Evolutionary conservation across 1,140 invertebrate species (phyloP), one percentile per base, ranked within the genome.

Genomic region (Zaprionus inermis): DNA sequence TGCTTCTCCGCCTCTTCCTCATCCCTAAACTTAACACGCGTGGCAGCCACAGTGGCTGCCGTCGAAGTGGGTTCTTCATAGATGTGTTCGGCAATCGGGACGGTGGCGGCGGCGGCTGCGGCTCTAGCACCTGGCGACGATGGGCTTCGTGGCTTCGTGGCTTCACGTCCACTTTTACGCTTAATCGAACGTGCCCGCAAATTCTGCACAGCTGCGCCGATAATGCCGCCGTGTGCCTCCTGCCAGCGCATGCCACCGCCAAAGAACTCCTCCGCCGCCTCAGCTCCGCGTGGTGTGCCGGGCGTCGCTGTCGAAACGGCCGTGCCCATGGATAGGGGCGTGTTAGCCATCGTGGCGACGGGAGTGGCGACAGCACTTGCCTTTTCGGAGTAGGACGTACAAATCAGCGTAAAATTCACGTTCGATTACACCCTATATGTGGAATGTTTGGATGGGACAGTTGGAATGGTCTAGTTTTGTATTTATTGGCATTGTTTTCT

Each of bases 381-480:
- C 90, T 92, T 92, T 90, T 91, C 85, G 76, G 41, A 58, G 60
- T 63, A 64, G 46, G 88, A 92, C 72, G 88, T 84, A 91, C 76
- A 92, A 85, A 82, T 85, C 91, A 81, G 90, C 89, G 76, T 90
- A 74, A 89, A 92, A 92, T 92, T 92, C 90, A 77, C 82, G 76
- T 85, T 92, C 90, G 73, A 92, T 92, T 85, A 90, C 78, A 79
- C 82, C 86, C 89, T 92, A 91, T 72, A 79, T 78, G 73, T 75
- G 61, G 22, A 70, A 70, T 74, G 65, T 74, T 68, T 77, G 61
- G 67, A 74, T 74, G 68, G 81, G 76, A 68, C 63, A 70, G 72
- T 74, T 73, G 78, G 72, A 52, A 55, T 73, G 79, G 69, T 83
- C 68, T 63, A 71, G 44, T 61, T 65, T 78, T 69, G 46, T 56